A percentile compares a stretch with the other conserved stretches of the same genome.
Conservation (phyloP, 1,140 invertebrate genomes). For the Plectrocnemia conspersa region DNA sequence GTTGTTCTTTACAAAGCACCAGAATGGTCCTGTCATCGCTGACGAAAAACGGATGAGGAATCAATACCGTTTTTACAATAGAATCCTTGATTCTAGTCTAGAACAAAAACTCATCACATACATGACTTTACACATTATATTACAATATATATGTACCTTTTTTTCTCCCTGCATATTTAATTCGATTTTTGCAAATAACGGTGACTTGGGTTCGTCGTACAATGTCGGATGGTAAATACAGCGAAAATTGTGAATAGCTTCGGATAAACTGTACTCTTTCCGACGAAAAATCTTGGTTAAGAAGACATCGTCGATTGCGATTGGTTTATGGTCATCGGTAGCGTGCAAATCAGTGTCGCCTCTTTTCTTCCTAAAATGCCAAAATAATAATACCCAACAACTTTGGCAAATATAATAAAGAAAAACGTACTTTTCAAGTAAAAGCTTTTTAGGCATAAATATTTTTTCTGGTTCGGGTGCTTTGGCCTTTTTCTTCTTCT, state of each 20-base stretch:
- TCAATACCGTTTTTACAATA: conserved; percentile 55
- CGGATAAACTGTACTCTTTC: conserved; percentile 59
- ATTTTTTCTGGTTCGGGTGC: conserved; percentile 58
- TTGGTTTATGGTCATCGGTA: conserved; percentile 48
- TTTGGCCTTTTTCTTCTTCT: conserved; percentile 62
- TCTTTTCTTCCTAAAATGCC: conserved; percentile 30
- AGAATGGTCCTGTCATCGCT: conserved; percentile 60
- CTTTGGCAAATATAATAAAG: not conserved
- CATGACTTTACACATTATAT: not conserved
- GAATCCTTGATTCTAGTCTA: conserved; percentile 61
- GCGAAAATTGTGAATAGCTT: conserved; percentile 68
- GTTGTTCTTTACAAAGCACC: conserved; percentile 64
- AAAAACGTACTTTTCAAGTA: not conserved
- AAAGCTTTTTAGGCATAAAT: conserved; percentile 37
- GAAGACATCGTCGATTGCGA: conserved; percentile 55
- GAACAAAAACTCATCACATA: conserved; percentile 32
- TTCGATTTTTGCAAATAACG: conserved; percentile 62
- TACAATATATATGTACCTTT: conserved; percentile 37
- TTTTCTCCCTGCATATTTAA: conserved; percentile 65
- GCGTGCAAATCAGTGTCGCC: conserved; percentile 38
- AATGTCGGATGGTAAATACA: conserved; percentile 74
- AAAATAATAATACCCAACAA: not conserved
- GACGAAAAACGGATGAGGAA: conserved; percentile 63
- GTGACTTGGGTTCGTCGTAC: conserved; percentile 63
- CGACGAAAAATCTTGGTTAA: conserved; percentile 50